Evolutionary conservation across 2,797 vertebrate genomes (phyloP).

Genomic region (Lerista edwardsae): DNA sequence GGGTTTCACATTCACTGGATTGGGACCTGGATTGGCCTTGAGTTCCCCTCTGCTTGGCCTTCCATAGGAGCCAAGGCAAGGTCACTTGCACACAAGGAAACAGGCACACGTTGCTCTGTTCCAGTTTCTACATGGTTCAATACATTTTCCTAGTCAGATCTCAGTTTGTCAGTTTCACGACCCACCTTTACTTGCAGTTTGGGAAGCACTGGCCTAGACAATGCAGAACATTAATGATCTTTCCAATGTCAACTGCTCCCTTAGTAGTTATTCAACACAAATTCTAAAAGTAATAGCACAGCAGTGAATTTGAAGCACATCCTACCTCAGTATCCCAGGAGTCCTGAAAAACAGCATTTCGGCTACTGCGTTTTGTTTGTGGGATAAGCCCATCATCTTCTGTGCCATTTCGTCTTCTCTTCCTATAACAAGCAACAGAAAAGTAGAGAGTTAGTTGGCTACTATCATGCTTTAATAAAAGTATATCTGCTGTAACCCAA

Average conservation of each 20-base stretch:
- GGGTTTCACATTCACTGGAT: too few species aligned
- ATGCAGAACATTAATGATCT: too few species aligned
- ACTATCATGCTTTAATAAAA: not conserved
- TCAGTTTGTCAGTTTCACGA: too few species aligned
- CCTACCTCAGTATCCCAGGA: constrained; percentile 84
- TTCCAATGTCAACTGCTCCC: not conserved
- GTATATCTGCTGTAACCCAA: not conserved
- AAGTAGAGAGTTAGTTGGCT: not conserved
- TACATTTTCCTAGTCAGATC: too few species aligned
- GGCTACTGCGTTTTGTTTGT: constrained; percentile 88
- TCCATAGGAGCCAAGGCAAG: too few species aligned
- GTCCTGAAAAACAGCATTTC: constrained; percentile 78
- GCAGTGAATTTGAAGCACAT: not conserved
- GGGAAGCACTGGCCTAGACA: too few species aligned
- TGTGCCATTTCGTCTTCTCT: constrained; percentile 87
- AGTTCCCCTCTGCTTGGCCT: too few species aligned
- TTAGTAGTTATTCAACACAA: not conserved
- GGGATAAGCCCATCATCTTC: constrained; percentile 87
- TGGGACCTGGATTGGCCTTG: too few species aligned
- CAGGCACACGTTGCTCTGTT: too few species aligned
- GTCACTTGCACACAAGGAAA: too few species aligned
- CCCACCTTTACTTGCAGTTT: too few species aligned
- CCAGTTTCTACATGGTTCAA: too few species aligned
- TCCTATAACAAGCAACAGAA: constrained; percentile 73
- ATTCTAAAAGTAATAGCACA: not conserved